Percentiles rank a stretch among this genome's conserved stretches.
These are phyloP conservation scores for Falcunculus frontatus DNA, from an alignment of 2,113 vertebrate genomes.

Conservation along the genomic window DNA sequence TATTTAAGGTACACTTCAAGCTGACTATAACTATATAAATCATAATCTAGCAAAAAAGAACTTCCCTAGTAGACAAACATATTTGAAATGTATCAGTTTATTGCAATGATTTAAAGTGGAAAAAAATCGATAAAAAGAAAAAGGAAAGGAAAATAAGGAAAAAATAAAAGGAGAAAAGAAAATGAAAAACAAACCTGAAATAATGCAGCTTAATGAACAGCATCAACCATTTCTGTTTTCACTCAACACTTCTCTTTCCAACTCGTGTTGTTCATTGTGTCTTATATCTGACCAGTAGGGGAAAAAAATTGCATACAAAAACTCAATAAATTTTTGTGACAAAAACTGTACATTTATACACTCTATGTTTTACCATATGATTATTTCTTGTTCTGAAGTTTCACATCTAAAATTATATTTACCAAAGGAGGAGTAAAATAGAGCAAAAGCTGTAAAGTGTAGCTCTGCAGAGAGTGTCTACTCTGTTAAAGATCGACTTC, in stretches of 20 bases:
- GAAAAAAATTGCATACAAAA: not conserved
- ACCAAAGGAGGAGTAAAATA: not conserved
- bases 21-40: not conserved
- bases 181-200: not conserved
- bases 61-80: not conserved
- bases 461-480: not conserved
- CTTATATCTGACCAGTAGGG: not conserved
- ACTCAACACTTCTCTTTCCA: not conserved
- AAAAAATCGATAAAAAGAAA: fast-evolving
- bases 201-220: not conserved
- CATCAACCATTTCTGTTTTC: not conserved
- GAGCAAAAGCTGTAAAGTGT: not conserved
- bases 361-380: not conserved
- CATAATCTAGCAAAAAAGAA: not conserved
- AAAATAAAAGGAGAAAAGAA: not conserved
- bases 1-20: not conserved
- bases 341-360: not conserved
- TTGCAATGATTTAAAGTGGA: not conserved
- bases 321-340: fast-evolving
- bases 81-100: not conserved
- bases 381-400: not conserved
- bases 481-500: not conserved
- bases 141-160: not conserved
- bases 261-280: fast-evolving
- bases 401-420: not conserved